phyloP scores from a whole-genome alignment of 2,888 invertebrate genomes.

The Rhagonycha fulva region DNA sequence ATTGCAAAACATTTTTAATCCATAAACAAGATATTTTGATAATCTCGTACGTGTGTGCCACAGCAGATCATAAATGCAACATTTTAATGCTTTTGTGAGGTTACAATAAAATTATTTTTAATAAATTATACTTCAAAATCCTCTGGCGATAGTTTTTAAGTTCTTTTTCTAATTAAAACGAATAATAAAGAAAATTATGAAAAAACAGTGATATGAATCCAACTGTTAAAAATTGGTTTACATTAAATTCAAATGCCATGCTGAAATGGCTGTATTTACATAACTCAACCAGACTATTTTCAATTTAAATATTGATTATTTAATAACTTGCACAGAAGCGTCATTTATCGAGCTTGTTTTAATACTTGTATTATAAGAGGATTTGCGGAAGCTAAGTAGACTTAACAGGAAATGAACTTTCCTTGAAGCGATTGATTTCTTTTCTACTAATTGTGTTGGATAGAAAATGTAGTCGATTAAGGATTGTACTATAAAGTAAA shows the following conservation, averaged over 20 bases:
- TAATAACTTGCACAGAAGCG: not conserved
- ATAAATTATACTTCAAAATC: too few relatives aligned
- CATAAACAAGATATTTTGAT: too few relatives aligned
- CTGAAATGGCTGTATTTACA: not conserved
- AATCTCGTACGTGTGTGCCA: too few relatives aligned
- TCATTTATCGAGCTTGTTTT: not conserved
- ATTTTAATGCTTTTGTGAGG: too few relatives aligned
- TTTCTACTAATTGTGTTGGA: constrained; percentile 4
- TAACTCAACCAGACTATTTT: not conserved
- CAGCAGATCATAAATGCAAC: too few relatives aligned
- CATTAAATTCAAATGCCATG: not conserved
- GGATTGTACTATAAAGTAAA: not conserved
- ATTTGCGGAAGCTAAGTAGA: constrained; percentile 3
- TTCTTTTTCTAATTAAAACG: not conserved
- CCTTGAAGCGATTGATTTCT: constrained; percentile 3
- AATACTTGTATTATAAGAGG: not conserved
- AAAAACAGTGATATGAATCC: not conserved
- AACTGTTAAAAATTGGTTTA: not conserved
- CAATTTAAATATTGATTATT: not conserved
- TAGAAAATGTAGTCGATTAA: constrained; percentile 1
- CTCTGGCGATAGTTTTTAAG: too few relatives aligned
- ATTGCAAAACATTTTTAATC: too few relatives aligned
- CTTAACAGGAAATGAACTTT: constrained; percentile 4
- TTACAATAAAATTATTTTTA: too few relatives aligned
- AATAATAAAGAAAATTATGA: not conserved